Evolutionary conservation across 2,888 invertebrate genomes (phyloP), one percentile per base, ranked within the genome.

Genomic region (Julus scanicus): DNA sequence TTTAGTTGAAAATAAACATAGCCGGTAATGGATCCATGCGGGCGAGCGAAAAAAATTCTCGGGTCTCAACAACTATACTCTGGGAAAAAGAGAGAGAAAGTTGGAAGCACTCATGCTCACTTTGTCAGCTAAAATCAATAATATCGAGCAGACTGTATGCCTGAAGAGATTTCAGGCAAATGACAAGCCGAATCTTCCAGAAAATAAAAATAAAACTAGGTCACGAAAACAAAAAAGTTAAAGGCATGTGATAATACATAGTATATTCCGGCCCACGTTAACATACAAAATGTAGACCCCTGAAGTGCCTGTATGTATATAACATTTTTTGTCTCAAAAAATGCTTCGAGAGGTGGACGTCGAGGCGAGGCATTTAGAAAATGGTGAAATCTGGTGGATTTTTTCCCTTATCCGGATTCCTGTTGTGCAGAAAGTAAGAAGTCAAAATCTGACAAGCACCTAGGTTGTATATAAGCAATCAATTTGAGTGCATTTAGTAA

Each of bases 51-150:
- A 80, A 80, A 80, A 80, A 39, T 80, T 37, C 80, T 13, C 37
- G 37, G 80, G 80, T 80, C 80, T 80, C 80, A 37, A 80, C 37
- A 37, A 39, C 13, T 15, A 37, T 39, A 80, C 80, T 39, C 37
- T 39, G 53, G 53, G 37, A 37, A 80, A 15, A 20, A 20, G 80
- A 37, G 71, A 71, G 71, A 71, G 71, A 71, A 29, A 80, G 80
- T 80, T 80, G 80, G 80, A 80, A 80, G 80, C 80, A 80, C 80
- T 80, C 80, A 37, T 80, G 80, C 80, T 80, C 80, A 80, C 80
- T 80, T 80, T 80, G 80, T 80, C 80, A 80, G 80, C 80, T 80
- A 80, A 80, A 80, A 80, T 80, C 80, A 80, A 80, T 80, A 80
- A 80, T 80, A 80, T 80, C 80, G 80, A 80, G 80, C 80, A 80